Base-by-base conservation (phyloP, 2,113 vertebrate genomes). In the Alaudala cheleensis region DNA sequence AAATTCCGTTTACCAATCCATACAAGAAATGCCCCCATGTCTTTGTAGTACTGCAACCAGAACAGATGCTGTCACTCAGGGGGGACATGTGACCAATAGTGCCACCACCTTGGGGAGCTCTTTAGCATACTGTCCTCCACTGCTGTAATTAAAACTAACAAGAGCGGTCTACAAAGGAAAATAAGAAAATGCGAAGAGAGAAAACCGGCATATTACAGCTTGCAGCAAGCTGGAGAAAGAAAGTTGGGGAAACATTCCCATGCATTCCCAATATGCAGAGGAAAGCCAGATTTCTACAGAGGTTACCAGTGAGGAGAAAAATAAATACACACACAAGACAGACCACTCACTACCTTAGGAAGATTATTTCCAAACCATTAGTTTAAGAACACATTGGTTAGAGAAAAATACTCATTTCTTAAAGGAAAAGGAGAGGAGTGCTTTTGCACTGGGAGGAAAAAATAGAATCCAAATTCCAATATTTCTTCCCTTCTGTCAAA, bases 111-210 rank as follows among this genome's bases (percentile, higher is more conserved):
- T 93, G 74, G 92, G 93, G 94, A 96, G 79, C 92, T 96, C 90
- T 96, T 95, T 96, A 97, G 81, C 93, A 94, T 93, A 95, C 93
- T 94, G 92, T 96, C 92, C 96, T 96, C 93, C 85, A 94, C 76
- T 92, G 92, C 92, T 95, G 93, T 97, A 96, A 97, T 97, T 94
- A 96, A 96, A 93, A 95, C 96, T 95, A 96, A 97, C 93, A 95
- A 93, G 94, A 97, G 92, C 92, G 71, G 81, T 74, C 71, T 95
- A 88, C 82, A 95, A 86, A 95, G 87, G 88, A 93, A 95, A 96
- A 94, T 84, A 97, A 97, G 91, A 92, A 96, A 78, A 92, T 26
- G 51, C 91, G 78, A 90, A 66, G 81, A 91, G 50, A 80, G 50
- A 94, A 96, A 91, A 89, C 81, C 95, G 65, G 37, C 4, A 1